Evolutionary conservation across 1,140 invertebrate species (phyloP), one percentile per base, ranked within the genome.

Genomic region (Platorchestia sp.): DNA sequence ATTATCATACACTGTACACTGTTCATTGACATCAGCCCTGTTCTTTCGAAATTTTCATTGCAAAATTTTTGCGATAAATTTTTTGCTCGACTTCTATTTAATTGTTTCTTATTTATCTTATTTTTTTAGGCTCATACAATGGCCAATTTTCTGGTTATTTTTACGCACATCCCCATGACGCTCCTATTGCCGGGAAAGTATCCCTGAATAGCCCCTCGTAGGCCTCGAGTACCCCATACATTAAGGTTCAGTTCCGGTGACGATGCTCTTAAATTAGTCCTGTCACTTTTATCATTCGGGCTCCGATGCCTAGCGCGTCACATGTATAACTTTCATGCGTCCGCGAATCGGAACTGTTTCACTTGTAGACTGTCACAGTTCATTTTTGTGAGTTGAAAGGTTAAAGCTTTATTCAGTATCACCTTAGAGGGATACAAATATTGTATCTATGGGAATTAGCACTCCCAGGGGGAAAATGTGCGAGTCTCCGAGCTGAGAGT

Each of bases 231-330:
- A 89, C n/a, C 41, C 87, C 43, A 44, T 89, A 89, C 27, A 89
- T 89, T 89, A 10, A 89, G 87, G 87, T 89, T 89, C 87, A 44
- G 87, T 89, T 89, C 87, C 87, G 87, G 87, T 44, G 86, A 14
- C 43, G 87, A 22, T 3, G 14, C 43, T 89, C 41, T 41, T 89
- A 89, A 89, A 89, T 89, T 89, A 89, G 43, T 44, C 87, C 6
- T 44, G n/a, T 89, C 87, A 89, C 6, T 44, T 89, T 44, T 89
- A 89, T 44, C 43, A 0, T 36, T 42, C 41, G 36, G n/a, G 36
- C 59, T 75, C 59, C 1, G 59, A 75, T 75, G 59, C 36, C 27
- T 14, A 10, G 14, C 59, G 3, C 59, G 59, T 75, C 14, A 75
- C 59, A 75, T 14, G 14, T 75, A 1, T 75, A 75, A 14, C 59